A percentile compares a stretch with the other conserved stretches of the same genome.
These are phyloP conservation scores for Venusia cambrica DNA, from an alignment of 2,888 invertebrate genomes.

Conservation along the genomic window DNA sequence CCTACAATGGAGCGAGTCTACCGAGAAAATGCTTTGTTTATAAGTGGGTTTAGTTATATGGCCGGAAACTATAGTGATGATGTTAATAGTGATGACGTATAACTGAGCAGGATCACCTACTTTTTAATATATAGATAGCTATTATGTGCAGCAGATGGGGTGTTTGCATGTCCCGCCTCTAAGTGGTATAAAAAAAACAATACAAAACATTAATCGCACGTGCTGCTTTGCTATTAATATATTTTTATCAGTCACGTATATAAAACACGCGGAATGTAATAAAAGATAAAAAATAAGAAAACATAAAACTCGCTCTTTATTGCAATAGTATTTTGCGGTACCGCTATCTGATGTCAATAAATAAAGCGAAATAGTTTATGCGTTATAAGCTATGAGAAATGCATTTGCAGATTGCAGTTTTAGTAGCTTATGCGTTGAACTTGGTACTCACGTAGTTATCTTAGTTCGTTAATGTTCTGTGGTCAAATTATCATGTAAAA, in stretches of 20 bases:
- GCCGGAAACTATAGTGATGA: too few species aligned
- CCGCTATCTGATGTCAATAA: slow-evolving; percentile 62
- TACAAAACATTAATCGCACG: slow-evolving; percentile 44
- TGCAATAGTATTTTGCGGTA: slow-evolving; percentile 51
- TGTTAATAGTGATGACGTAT: too few species aligned
- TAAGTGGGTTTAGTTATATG: too few species aligned
- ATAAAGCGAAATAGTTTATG: slow-evolving; percentile 48
- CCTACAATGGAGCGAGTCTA: too few species aligned
- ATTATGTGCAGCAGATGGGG: too few species aligned
- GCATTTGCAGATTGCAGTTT: slow-evolving; percentile 3
- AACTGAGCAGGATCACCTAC: too few species aligned
- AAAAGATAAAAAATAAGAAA: slow-evolving; percentile 65
- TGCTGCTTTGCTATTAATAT: slow-evolving; percentile 38
- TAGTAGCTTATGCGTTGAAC: slow-evolving; percentile 4
- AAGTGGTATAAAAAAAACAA: too few species aligned
- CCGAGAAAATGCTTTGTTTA: too few species aligned
- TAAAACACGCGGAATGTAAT: slow-evolving; percentile 52
- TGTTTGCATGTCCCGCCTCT: too few species aligned
- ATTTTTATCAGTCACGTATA: slow-evolving; percentile 45
- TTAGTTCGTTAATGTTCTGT: too few species aligned
- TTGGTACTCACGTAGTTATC: slow-evolving; percentile 11
- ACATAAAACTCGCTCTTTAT: slow-evolving; percentile 60
- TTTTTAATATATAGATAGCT: too few species aligned
- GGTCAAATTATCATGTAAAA: neutral
- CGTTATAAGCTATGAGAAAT: slow-evolving; percentile 8